Percentiles rank a stretch among this genome's conserved stretches.
These are phyloP conservation scores for Heliconius nattereri DNA, from an alignment of 1,140 invertebrate species.

Conservation along the genomic window DNA sequence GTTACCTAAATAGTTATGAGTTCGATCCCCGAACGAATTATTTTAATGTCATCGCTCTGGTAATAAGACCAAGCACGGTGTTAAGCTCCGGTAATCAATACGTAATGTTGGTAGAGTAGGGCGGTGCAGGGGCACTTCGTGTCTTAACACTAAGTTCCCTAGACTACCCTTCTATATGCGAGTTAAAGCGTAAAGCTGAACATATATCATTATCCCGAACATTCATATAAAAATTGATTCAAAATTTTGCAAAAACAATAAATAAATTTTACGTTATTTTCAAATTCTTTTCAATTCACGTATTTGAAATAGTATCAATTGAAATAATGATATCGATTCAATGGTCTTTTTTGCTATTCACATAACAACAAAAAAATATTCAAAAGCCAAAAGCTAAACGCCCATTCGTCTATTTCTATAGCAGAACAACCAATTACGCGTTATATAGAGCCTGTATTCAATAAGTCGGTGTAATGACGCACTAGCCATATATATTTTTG, in stretches of 20 bases:
- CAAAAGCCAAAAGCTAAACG: conserved; percentile 11
- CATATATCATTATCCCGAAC: too few relatives aligned
- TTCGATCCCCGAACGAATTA: too few relatives aligned
- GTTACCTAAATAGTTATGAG: too few relatives aligned
- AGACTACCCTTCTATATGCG: background rate
- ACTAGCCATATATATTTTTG: background rate
- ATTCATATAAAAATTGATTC: background rate
- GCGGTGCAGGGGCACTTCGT: background rate
- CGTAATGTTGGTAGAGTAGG: background rate
- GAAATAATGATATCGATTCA: conserved; percentile 7
- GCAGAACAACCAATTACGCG: conserved; percentile 8
- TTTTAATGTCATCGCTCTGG: background rate
- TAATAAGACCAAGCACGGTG: background rate
- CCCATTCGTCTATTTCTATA: background rate
- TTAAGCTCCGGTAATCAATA: background rate
- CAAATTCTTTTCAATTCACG: background rate
- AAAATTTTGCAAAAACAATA: too few relatives aligned
- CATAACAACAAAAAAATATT: background rate
- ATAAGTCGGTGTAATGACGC: conserved; percentile 2
- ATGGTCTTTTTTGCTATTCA: conserved; percentile 1
- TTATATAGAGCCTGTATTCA: background rate
- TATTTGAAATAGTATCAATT: background rate
- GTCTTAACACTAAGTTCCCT: background rate
- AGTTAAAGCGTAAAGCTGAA: background rate
- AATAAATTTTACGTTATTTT: too few relatives aligned